Percentiles rank a stretch among this genome's conserved stretches.
Evolutionary conservation across 2,888 invertebrate genomes (phyloP).

Genomic region (Dasysyrphus albostriatus): DNA sequence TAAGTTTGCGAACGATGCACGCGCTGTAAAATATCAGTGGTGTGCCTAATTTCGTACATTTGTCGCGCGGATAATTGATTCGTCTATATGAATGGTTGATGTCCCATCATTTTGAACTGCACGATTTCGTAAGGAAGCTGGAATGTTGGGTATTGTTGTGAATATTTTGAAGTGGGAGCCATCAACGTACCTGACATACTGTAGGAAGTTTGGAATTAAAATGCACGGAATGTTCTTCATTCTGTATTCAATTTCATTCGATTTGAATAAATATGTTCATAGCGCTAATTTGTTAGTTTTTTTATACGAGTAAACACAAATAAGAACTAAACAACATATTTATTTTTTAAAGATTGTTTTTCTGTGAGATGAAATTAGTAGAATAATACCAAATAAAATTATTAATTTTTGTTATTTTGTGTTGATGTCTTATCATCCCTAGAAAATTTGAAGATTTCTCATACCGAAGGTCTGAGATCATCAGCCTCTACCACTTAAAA

Average conservation of each 20-base stretch:
- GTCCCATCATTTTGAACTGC: conserved; percentile 52
- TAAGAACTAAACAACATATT: no score
- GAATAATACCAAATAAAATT: no score
- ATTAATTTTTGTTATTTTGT: no score
- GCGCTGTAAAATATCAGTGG: conserved; percentile 56
- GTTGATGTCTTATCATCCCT: no score
- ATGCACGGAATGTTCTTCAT: conserved; percentile 12
- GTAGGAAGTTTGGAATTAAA: conserved; percentile 58
- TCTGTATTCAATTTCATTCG: not conserved
- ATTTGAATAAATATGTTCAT: not conserved
- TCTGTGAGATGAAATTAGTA: no score
- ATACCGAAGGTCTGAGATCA: no score
- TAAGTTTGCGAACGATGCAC: conserved; percentile 50
- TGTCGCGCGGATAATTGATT: conserved; percentile 71
- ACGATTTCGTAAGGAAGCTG: conserved; percentile 69
- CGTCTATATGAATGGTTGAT: conserved; percentile 45
- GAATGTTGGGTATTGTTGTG: conserved; percentile 36
- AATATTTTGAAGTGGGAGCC: conserved; percentile 40
- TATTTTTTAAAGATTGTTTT: no score
- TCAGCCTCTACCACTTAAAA: no score
- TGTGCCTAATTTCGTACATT: conserved; percentile 71
- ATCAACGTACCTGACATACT: not conserved
- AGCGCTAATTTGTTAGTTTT: no score
- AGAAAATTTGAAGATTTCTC: no score
- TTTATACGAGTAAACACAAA: no score